Evolutionary conservation across 2,888 invertebrate genomes (phyloP), one percentile per base, ranked within the genome.

Genomic region (Melipona bicolor): DNA sequence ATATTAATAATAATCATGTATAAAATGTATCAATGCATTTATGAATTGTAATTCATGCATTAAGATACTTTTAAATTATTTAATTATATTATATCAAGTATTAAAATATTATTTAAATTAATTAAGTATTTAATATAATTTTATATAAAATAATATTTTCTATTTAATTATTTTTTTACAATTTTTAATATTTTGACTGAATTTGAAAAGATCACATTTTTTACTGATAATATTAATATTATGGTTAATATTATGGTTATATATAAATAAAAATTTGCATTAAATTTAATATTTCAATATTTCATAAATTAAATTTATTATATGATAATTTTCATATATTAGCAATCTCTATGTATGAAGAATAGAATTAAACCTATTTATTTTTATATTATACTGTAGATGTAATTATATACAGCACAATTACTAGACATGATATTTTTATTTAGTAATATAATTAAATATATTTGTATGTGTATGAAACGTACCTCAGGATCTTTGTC

Each of bases 401-500:
- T 54, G 54, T 56, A 61, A 70, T 43, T 11, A 52, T 32, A 3
- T 50, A 62, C 17, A 19, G 36, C 43, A 62, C 19, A 36, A 24
- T 32, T 61, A 68, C 11, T 32, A 64, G 9, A 24, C 36, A 62
- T 21, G 61, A 52, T 27, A 69, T 69, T 36, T 24, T 52, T n/a
- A 50, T 62, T 54, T 64, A 52, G 71, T 61, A 73, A 54, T 15
- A 50, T 32, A 32, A 32, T 64, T 62, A 67, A 17, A 81, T 52
- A 73, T 65, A 65, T 61, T n/a, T 70, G 36, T 32, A 24, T 49
- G 54, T 70, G 50, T 52, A 15, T 43, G 61, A 87, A 77, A 69
- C 88, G 79, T 91, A 94, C 94, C 92, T 92, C 69, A 2, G 89
- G 83, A 88, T 93, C 86, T 68, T 89, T 90, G 13, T 88, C 75